Percentiles rank a stretch among this genome's conserved stretches.
These are phyloP conservation scores for Tolypeutes matacus DNA, from an alignment of 2,797 vertebrate species.

Conservation along the genomic window DNA sequence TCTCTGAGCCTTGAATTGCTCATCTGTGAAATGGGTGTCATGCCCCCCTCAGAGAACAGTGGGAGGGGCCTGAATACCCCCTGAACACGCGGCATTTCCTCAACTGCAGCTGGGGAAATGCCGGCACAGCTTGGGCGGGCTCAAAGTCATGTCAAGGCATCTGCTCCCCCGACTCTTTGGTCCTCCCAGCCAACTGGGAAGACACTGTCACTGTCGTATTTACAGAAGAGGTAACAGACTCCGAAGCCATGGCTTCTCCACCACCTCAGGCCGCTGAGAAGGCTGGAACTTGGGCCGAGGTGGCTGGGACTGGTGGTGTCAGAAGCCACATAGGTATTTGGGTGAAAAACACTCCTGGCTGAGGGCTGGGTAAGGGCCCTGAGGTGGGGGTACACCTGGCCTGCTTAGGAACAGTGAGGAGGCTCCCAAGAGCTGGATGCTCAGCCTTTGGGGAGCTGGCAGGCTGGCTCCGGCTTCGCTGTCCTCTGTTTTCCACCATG, in stretches of 20 bases:
- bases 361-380: background rate
- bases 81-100: background rate
- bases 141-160: rapidly evolving
- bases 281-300: background rate
- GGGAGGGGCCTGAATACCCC: background rate
- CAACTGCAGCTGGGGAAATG: background rate
- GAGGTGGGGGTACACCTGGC: rapidly evolving
- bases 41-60: background rate
- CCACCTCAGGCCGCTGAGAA: background rate
- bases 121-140: background rate
- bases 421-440: rapidly evolving
- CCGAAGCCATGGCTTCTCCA: background rate
- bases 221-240: background rate
- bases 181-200: background rate
- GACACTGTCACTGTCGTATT: background rate
- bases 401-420: too few relatives aligned
- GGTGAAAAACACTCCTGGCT: background rate
- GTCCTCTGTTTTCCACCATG: too few relatives aligned
- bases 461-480: background rate
- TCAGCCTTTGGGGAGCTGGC: background rate
- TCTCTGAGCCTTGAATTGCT: background rate
- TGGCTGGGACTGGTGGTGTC: background rate
- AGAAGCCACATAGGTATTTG: rapidly evolving
- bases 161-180: too few relatives aligned
- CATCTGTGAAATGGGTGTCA: background rate